These are phyloP conservation scores for Cotesia vestalis DNA, from an alignment of 1,140 invertebrate species.

Conservation along the genomic window DNA sequence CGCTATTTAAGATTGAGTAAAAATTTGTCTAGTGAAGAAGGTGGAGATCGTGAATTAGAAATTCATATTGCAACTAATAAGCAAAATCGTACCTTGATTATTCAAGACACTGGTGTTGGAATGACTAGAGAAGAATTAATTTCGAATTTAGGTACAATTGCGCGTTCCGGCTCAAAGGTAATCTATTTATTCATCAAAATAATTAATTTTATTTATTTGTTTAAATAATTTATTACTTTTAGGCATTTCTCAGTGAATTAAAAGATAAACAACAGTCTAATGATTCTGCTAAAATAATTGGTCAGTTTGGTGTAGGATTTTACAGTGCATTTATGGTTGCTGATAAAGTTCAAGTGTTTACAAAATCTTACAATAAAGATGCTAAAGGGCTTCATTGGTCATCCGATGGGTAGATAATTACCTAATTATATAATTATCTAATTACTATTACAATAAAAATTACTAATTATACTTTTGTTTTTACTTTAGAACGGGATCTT, in stretches of 20 bases:
- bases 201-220: neutral
- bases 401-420: constrained; percentile 80
- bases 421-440: constrained; percentile 31
- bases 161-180: constrained; percentile 93
- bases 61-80: constrained; percentile 93
- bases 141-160: constrained; percentile 93
- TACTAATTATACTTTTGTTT: constrained; percentile 19
- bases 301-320: constrained; percentile 98
- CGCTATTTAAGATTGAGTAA: constrained; percentile 77
- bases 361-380: constrained; percentile 71
- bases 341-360: constrained; percentile 92
- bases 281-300: constrained; percentile 85
- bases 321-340: constrained; percentile 98
- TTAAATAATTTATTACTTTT: neutral
- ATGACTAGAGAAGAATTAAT: constrained; percentile 94
- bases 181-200: constrained; percentile 34
- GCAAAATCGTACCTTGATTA: constrained; percentile 82
- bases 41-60: constrained; percentile 75
- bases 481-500: constrained; percentile 78
- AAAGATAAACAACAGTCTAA: constrained; percentile 73
- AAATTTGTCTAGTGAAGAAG: constrained; percentile 55
- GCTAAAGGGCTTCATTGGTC: constrained; percentile 83
- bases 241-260: constrained; percentile 87
- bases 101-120: constrained; percentile 93
- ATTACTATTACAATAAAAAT: neutral